Evolutionary conservation across 2,113 vertebrate genomes (phyloP).

Genomic region (Cyanocitta stelleri): DNA sequence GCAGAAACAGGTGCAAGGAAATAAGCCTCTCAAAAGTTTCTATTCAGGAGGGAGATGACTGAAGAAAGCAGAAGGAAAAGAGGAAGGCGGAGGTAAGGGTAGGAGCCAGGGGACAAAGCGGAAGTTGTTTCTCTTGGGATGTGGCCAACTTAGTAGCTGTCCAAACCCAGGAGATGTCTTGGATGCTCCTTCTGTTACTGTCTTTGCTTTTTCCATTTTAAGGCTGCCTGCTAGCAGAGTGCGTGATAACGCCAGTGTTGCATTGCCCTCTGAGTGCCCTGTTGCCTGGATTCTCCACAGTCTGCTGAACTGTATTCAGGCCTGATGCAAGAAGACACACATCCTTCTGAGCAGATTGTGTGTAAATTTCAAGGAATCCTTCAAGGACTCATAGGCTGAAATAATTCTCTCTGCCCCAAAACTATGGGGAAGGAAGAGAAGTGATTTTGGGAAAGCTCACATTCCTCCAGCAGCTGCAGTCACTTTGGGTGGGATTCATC

Average conservation of each 20-base stretch:
- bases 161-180: not conserved
- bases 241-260: accelerated
- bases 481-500: constrained; percentile 44
- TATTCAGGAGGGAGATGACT: constrained; percentile 31
- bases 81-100: constrained; percentile 15
- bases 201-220: not conserved
- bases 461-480: constrained; percentile 48
- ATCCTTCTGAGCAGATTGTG: not conserved
- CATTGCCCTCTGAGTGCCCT: not conserved
- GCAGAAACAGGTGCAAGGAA: constrained; percentile 67
- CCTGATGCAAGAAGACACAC: not conserved
- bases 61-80: constrained; percentile 31
- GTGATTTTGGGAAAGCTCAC: not conserved
- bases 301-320: not conserved
- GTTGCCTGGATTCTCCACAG: not conserved
- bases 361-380: constrained; percentile 25
- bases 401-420: constrained; percentile 33
- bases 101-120: not conserved
- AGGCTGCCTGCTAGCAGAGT: not conserved
- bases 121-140: constrained; percentile 59
- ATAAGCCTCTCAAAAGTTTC: constrained; percentile 47
- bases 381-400: constrained; percentile 27
- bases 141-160: constrained; percentile 43
- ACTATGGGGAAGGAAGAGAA: constrained; percentile 35
- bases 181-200: constrained; percentile 4